A percentile compares a stretch with the other conserved stretches of the same genome.
Evolutionary conservation across 1,140 invertebrate genomes (phyloP).

Genomic region (Papilio machaon): DNA sequence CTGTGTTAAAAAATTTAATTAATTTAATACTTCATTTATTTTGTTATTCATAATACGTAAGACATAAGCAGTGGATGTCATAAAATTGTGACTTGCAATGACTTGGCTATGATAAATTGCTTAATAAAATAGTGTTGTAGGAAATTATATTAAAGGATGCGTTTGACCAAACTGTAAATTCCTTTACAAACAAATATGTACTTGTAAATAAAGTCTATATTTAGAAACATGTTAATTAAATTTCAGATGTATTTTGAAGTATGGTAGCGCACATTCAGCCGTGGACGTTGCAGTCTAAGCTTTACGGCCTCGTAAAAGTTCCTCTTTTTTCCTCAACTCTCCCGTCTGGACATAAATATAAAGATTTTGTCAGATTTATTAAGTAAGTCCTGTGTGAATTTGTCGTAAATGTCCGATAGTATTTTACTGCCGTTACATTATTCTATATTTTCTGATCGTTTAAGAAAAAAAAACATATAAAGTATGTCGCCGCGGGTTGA

Average conservation of each 20-base stretch:
- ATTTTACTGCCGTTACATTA: constrained; percentile 66
- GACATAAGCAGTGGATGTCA: constrained; percentile 3
- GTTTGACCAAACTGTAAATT: neutral
- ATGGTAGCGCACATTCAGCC: constrained; percentile 50
- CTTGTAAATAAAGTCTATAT: neutral
- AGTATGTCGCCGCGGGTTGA: constrained; percentile 52
- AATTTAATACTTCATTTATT: neutral
- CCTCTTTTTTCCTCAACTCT: constrained; percentile 52
- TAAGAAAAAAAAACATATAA: constrained; percentile 51
- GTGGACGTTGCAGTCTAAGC: constrained; percentile 51
- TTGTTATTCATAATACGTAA: neutral
- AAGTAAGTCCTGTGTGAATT: constrained; percentile 72
- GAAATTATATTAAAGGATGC: neutral
- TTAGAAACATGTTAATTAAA: constrained; percentile 63
- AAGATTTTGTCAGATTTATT: constrained; percentile 74
- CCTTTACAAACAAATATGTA: neutral
- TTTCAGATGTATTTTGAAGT: constrained; percentile 59
- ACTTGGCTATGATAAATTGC: neutral
- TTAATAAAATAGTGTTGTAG: neutral
- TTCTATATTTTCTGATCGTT: constrained; percentile 56
- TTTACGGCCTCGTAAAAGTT: constrained; percentile 69
- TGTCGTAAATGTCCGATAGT: constrained; percentile 73
- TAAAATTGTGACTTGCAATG: neutral
- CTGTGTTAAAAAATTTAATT: neutral
- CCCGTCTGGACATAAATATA: constrained; percentile 67